Conservation (phyloP, 2,797 vertebrate species). For the Serranus cabrilla region DNA sequence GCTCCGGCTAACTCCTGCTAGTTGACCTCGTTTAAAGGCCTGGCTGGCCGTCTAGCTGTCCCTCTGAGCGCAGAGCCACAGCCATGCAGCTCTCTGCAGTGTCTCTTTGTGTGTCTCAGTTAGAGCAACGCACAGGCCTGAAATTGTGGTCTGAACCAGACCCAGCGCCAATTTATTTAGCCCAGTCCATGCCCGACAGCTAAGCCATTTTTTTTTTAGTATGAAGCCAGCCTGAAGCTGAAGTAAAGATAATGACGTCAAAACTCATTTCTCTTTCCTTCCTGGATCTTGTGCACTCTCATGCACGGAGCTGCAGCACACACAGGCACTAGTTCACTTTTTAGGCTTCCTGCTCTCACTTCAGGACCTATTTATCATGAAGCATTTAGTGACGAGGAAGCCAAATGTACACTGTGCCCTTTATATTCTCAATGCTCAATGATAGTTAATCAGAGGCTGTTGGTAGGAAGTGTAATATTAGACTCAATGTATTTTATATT, state of each 20-base stretch:
- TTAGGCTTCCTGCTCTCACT: background rate
- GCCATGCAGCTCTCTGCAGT: slow-evolving; percentile 42
- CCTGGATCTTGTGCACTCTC: slow-evolving; percentile 18
- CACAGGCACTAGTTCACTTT: background rate
- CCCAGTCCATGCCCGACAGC: slow-evolving; percentile 10
- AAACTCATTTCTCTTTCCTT: slow-evolving; percentile 15
- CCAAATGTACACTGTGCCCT: background rate
- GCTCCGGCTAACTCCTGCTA: slow-evolving; percentile 51
- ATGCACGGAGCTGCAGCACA: background rate
- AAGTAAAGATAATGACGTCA: slow-evolving; percentile 51
- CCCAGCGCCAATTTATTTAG: slow-evolving; percentile 34
- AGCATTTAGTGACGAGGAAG: slow-evolving; percentile 1
- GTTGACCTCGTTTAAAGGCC: slow-evolving; percentile 77
- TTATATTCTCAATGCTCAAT: background rate
- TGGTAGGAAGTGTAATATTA: background rate
- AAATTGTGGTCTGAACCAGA: slow-evolving; percentile 22
- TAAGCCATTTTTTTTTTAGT: background rate
- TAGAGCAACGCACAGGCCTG: slow-evolving; percentile 20
- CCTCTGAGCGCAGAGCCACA: slow-evolving; percentile 47
- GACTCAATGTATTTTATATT: background rate
- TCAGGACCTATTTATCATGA: slow-evolving; percentile 15
- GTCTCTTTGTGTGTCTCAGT: slow-evolving; percentile 20
- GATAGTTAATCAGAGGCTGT: too few species aligned
- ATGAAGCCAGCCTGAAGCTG: slow-evolving; percentile 29
- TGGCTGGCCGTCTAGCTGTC: slow-evolving; percentile 52